Base-by-base conservation (phyloP, 2,797 vertebrate genomes). In the Myiothlypis coronata region DNA sequence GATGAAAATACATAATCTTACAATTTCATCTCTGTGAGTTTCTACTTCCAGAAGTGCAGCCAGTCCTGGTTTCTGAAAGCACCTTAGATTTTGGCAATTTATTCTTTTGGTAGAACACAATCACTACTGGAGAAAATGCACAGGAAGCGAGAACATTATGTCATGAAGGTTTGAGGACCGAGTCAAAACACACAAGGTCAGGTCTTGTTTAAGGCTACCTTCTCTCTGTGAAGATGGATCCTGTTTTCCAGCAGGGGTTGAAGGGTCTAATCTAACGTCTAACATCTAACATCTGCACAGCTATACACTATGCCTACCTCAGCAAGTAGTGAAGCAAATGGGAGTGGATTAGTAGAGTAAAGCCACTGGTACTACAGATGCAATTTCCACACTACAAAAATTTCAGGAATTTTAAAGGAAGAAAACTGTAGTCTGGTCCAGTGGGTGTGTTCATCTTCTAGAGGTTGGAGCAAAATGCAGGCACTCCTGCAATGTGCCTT, bases 371-470 rank as follows among this genome's bases (percentile, higher is more conserved):
- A 35, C 35, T 47, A 28, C 50, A 47, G 28, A 52, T 30, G 39
- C 13, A 35, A 43, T 21, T 37, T 21, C 26, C 21, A 43, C 16
- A 17, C 8, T 43, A 39, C 7, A 63, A 3, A 6, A 21, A 80
- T 24, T 49, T 53, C 61, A 68, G 39, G 20, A 57, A 50, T 89
- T 89, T 92, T 55, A 55, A 4, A 14, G 24, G 9, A 81, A 49
- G 47, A 71, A 10, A 3, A 3, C 1, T 0, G 0, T 55, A 35
- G 5, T 55, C 12, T 59, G 10, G 7, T 55, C 17, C 28, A 74
- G 9, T 35, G 35, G 35, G 35, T 35, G 70, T 35, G 35, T 35
- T 35, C 15, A 27, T 28, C 8, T 12, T 13, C 30, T 50, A 30
- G 3, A 47, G 22, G 8, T 2, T 81, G 32, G 22, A 61, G 14